Base-by-base conservation (phyloP, 1,140 invertebrate genomes). In the Pinna nobilis region DNA sequence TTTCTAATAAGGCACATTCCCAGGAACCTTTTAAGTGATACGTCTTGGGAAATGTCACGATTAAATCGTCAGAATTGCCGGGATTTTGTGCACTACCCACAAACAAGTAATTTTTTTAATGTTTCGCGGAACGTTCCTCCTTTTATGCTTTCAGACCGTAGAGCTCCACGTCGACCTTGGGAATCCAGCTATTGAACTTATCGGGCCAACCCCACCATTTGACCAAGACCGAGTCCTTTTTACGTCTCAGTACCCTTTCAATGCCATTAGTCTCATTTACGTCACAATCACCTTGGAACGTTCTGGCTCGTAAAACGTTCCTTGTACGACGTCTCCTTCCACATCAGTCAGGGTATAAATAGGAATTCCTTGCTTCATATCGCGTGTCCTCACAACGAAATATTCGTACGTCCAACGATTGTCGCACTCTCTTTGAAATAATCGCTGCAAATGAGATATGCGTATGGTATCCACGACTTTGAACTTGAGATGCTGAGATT, bases 1-100 rank as follows among this genome's bases (percentile, higher is more conserved):
- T 33, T 60, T 70, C 67, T n/a, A 55, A 41, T 23, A 70, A 28
- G n/a, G n/a, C 74, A 20, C 74, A 76, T 44, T 28, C 59, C 74
- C 74, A 76, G 9, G 25, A 13, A 30, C 60, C 74, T 49, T 59
- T 37, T 41, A 75, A 47, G 4, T 28, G 20, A 23, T 57, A 69
- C 25, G 37, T 47, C 51, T 65, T 63, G 0, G 59, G 65, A 23
- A 75, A 32, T 39, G 67, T 51, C 7, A 75, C 47, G 13, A 44
- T 60, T 53, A 75, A 69, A 7, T 73, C 44, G 25, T 13, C 13
- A 30, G 57, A 13, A 20, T 75, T 75, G 33, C 59, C 53, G 9
- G 55, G 53, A 32, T 60, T 33, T n/a, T 25, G 15, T 9, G 59
- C 6, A 57, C 65, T 57, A 39, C 49, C 23, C 30, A 75, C 9